A percentile compares a stretch with the other conserved stretches of the same genome.
These are phyloP conservation scores for Mechanitis messenoides DNA, from an alignment of 2,888 invertebrate species.

Conservation along the genomic window DNA sequence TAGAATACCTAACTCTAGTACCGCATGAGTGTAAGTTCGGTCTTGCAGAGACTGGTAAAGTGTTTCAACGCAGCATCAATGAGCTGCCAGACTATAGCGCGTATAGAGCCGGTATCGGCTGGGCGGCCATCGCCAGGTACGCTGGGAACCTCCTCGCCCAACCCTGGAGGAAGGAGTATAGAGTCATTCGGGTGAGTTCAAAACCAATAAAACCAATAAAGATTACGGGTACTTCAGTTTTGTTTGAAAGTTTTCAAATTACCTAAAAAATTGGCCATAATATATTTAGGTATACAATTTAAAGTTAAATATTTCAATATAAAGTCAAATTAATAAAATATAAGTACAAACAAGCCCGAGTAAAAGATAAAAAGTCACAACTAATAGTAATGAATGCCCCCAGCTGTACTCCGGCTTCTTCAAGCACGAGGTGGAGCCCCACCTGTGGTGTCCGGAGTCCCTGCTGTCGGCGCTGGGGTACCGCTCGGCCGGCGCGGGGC, in stretches of 20 bases:
- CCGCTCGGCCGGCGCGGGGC: slow-evolving; percentile 74
- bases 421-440: slow-evolving; percentile 90
- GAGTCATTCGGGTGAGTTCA: slow-evolving; percentile 82
- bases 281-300: too few species aligned
- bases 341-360: neutral
- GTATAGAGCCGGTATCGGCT: slow-evolving; percentile 87
- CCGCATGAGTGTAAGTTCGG: slow-evolving; percentile 88
- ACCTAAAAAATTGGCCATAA: too few species aligned
- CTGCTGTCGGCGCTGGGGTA: slow-evolving; percentile 91
- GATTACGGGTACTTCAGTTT: too few species aligned
- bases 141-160: slow-evolving; percentile 90
- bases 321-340: too few species aligned
- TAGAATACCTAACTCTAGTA: slow-evolving; percentile 85
- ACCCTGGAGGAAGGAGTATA: slow-evolving; percentile 93
- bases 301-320: too few species aligned
- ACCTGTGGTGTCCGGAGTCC: slow-evolving; percentile 85
- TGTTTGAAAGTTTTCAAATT: too few species aligned
- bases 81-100: slow-evolving; percentile 86
- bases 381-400: too few species aligned
- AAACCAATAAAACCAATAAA: neutral
- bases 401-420: slow-evolving; percentile 92
- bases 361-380: too few species aligned
- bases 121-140: slow-evolving; percentile 89
- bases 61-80: slow-evolving; percentile 83
- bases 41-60: slow-evolving; percentile 83